Evolutionary conservation across 64 coral and sea anemone species (phyloP).

Genomic region (Pocillopora verrucosa): DNA sequence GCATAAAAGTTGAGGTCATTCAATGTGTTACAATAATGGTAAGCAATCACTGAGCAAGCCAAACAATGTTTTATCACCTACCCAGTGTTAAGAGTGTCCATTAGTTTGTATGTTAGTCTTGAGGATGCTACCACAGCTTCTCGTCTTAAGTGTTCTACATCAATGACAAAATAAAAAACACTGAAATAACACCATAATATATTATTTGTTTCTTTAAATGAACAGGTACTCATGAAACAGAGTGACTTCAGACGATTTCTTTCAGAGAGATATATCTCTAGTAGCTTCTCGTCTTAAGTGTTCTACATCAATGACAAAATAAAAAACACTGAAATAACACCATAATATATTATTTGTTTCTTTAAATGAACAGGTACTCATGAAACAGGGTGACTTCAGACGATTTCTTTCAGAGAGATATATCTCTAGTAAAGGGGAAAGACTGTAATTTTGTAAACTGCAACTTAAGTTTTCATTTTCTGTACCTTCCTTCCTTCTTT

Average conservation of each 20-base stretch:
- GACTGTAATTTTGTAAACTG: no score
- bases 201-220: neutral
- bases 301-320: conserved; percentile 39
- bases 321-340: neutral
- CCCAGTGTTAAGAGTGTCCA: conserved; percentile 87
- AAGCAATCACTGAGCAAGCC: neutral
- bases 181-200: neutral
- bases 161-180: neutral
- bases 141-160: conserved; percentile 64
- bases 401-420: no score
- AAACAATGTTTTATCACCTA: conserved; percentile 5
- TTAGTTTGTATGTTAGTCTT: conserved; percentile 80
- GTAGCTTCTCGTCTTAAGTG: conserved; percentile 30
- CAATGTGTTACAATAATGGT: no score
- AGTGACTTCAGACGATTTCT: no score
- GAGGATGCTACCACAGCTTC: conserved; percentile 76
- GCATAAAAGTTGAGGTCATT: no score
- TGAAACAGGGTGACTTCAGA: no score
- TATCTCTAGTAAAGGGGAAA: no score
- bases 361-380: neutral
- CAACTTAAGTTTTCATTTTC: no score
- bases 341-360: neutral
- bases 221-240: neutral
- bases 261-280: no score
- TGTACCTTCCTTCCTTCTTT: no score